Percentiles rank a stretch among this genome's conserved stretches.
Conservation (phyloP, 53 echinoderm and acorn worm genomes). For the Arbacia lixula region DNA sequence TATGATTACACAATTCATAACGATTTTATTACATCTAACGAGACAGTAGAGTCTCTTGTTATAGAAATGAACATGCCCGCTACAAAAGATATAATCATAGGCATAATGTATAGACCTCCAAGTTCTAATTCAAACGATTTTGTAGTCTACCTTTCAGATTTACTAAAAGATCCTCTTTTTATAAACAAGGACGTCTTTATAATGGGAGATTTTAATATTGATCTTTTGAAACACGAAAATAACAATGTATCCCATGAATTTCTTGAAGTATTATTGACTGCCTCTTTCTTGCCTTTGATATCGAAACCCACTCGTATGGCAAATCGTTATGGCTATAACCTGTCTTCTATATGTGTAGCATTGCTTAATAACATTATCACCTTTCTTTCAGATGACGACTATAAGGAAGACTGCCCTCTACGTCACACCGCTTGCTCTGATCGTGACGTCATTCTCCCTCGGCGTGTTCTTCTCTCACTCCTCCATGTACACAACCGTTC, state of each 20-base stretch:
- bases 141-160: not conserved
- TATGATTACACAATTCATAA: not conserved
- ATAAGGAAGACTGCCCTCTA: too few species aligned
- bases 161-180: constrained; percentile 14
- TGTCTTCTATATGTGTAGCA: too few species aligned
- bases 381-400: too few species aligned
- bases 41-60: constrained; percentile 7
- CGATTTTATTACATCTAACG: not conserved
- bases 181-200: constrained; percentile 3
- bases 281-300: too few species aligned
- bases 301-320: too few species aligned
- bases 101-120: not conserved
- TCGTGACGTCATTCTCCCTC: too few species aligned
- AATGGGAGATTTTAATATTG: not conserved
- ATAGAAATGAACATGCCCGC: not conserved
- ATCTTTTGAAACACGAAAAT: not conserved
- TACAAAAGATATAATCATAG: not conserved
- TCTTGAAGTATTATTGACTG: too few species aligned
- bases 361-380: too few species aligned
- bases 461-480: too few species aligned
- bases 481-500: too few species aligned
- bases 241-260: not conserved
- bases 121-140: constrained; percentile 16
- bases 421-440: too few species aligned
- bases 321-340: too few species aligned